These are phyloP conservation scores for Hymenopus coronatus DNA, from an alignment of 2,888 invertebrate genomes.

Conservation along the genomic window DNA sequence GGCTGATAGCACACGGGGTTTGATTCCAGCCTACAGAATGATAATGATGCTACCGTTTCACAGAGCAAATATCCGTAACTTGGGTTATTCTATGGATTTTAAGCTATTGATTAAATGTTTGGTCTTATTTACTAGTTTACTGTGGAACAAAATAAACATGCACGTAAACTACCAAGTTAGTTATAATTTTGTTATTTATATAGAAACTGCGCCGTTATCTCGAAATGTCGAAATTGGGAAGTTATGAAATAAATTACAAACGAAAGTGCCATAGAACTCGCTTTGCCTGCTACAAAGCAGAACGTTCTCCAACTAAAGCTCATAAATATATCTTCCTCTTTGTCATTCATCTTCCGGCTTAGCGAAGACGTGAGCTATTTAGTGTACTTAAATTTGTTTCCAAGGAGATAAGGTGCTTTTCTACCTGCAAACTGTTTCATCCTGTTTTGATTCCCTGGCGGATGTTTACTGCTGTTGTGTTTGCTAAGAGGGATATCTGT, in stretches of 20 bases:
- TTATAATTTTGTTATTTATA: background rate
- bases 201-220: background rate
- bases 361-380: background rate
- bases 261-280: background rate
- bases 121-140: no score
- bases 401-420: background rate
- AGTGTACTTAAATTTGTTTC: background rate
- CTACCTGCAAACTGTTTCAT: background rate
- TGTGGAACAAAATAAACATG: no score
- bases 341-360: background rate
- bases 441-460: background rate
- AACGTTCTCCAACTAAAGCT: background rate
- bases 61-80: no score
- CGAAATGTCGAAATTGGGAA: background rate
- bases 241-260: background rate
- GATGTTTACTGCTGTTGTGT: background rate
- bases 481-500: no score
- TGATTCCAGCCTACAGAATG: no score
- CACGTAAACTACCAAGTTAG: no score
- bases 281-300: background rate
- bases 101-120: no score
- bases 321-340: background rate
- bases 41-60: no score
- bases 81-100: no score
- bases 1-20: no score